These are phyloP conservation scores for Shargacucullia verbasci DNA, from an alignment of 2,888 invertebrate species.

Conservation along the genomic window DNA sequence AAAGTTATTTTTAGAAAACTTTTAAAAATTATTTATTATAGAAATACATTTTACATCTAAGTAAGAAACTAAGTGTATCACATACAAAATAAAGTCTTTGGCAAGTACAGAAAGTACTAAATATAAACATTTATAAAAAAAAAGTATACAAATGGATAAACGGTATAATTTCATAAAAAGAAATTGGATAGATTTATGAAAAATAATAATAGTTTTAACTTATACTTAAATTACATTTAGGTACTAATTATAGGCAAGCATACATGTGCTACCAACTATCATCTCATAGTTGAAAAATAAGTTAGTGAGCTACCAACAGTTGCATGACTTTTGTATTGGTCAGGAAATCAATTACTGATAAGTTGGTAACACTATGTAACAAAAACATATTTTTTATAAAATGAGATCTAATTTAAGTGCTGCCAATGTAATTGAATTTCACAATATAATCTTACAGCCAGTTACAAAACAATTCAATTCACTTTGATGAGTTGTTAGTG, in stretches of 20 bases:
- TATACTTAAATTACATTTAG: conserved; percentile 54
- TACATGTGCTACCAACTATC: conserved; percentile 27
- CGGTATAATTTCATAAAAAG: conserved; percentile 46
- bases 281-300: conserved; percentile 15
- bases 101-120: conserved; percentile 81
- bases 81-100: conserved; percentile 87
- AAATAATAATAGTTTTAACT: conserved; percentile 43
- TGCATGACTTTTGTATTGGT: conserved; percentile 1
- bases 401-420: conserved; percentile 40
- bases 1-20: conserved; percentile 54
- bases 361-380: conserved; percentile 23
- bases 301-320: conserved; percentile 4
- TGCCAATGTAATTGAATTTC: conserved; percentile 28
- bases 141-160: conserved; percentile 62
- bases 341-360: conserved; percentile 18
- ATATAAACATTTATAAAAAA: conserved; percentile 65
- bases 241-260: conserved; percentile 59
- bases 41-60: conserved; percentile 79
- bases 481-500: conserved; percentile 15
- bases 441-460: conserved; percentile 18
- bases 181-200: conserved; percentile 19
- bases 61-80: conserved; percentile 86
- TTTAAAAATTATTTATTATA: conserved; percentile 68
- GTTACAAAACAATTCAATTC: conserved; percentile 24
- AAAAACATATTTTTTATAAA: conserved; percentile 17